These are phyloP conservation scores for Drosophila nr. medialis DNA, from an alignment of 2,888 invertebrate species.

Conservation along the genomic window DNA sequence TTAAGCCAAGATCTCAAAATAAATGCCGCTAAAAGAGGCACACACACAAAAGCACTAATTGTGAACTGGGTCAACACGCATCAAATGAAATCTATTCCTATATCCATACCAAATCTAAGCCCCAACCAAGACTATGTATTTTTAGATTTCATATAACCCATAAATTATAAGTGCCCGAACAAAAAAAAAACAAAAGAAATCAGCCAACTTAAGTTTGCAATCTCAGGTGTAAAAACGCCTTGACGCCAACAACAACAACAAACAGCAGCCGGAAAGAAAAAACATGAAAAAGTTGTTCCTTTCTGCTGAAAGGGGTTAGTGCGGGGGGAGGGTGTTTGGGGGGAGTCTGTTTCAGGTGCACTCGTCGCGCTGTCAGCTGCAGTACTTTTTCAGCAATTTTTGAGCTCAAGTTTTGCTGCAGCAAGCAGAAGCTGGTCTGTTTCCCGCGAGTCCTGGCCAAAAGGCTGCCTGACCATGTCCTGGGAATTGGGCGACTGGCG, in stretches of 20 bases:
- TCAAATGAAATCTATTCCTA: slow-evolving; percentile 18
- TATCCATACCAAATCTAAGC: not conserved
- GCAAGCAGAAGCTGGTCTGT: slow-evolving; percentile 35
- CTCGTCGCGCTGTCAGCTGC: slow-evolving; percentile 66
- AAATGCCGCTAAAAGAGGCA: slow-evolving; percentile 28
- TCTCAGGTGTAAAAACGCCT: slow-evolving; percentile 81
- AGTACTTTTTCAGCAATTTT: slow-evolving; percentile 55
- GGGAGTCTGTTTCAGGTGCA: slow-evolving; percentile 37
- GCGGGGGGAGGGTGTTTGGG: not conserved
- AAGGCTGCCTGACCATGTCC: slow-evolving; percentile 46
- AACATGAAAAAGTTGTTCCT: slow-evolving; percentile 56
- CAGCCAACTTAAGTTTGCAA: slow-evolving; percentile 58
- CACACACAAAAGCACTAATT: not conserved
- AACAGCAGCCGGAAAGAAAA: not conserved
- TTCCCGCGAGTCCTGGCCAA: slow-evolving; percentile 53
- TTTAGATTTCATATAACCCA: slow-evolving; percentile 15
- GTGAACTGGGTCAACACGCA: slow-evolving; percentile 54
- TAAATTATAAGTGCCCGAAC: slow-evolving; percentile 43
- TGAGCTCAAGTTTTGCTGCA: slow-evolving; percentile 39
- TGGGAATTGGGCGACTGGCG: slow-evolving; percentile 32
- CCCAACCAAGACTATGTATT: not conserved
- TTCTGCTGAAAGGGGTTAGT: slow-evolving; percentile 7
- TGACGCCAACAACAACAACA: slow-evolving; percentile 68
- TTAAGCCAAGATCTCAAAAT: slow-evolving; percentile 38
- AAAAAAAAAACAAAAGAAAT: slow-evolving; percentile 22